Conservation (phyloP, 2,888 invertebrate genomes). For the Colletes collaris region DNA sequence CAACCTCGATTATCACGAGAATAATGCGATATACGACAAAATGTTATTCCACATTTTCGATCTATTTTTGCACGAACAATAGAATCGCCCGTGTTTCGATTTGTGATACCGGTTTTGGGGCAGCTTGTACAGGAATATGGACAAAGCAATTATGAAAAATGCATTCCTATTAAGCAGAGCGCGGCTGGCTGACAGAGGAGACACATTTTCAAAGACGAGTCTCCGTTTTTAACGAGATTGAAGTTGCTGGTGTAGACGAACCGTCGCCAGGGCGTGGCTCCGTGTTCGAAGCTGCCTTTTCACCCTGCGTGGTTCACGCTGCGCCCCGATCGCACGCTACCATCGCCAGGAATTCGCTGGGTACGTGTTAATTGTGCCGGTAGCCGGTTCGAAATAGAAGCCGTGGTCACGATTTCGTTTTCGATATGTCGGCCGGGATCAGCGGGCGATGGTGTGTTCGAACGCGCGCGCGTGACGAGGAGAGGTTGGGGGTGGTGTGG, state of each 20-base stretch:
- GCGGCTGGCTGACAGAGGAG: no score
- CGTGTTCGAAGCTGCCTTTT: constrained; percentile 1
- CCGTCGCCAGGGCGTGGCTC: constrained; percentile 33
- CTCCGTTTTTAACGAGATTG: constrained; percentile 2
- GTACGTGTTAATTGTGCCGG: constrained; percentile 34
- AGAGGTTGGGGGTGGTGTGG: neutral
- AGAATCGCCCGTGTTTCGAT: no score
- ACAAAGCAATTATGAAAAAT: no score
- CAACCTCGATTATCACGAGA: no score
- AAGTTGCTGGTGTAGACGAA: neutral
- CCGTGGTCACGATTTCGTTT: constrained; percentile 21
- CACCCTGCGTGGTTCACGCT: constrained; percentile 4
- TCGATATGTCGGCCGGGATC: neutral
- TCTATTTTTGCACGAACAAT: no score
- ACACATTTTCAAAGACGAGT: no score
- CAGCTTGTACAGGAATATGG: no score
- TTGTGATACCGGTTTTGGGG: no score
- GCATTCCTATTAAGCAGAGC: no score
- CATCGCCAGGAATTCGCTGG: constrained; percentile 5
- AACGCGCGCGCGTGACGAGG: neutral
- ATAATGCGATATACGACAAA: no score
- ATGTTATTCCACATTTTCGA: no score
- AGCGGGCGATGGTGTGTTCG: neutral
- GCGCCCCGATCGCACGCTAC: constrained; percentile 5
- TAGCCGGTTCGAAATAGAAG: constrained; percentile 26